Conservation (phyloP, 2,113 vertebrate species). For the Orthochromis indermauri region DNA sequence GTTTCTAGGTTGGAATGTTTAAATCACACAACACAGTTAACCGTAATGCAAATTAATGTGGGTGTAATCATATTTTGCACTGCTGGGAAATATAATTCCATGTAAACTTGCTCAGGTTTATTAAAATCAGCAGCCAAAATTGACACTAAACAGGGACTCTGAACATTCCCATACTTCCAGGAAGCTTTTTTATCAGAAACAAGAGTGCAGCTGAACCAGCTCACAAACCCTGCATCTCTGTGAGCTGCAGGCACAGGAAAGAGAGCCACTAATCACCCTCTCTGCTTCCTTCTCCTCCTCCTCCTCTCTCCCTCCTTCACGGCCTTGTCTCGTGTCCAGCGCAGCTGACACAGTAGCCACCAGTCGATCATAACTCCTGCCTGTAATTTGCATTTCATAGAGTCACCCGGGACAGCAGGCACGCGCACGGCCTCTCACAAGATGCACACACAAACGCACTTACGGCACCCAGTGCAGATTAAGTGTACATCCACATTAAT, state of each 20-base stretch:
- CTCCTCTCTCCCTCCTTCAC: neutral
- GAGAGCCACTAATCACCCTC: conserved; percentile 25
- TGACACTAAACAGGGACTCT: neutral
- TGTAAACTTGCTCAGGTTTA: neutral
- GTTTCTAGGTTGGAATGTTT: neutral
- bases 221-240: neutral
- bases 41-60: neutral
- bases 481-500: neutral
- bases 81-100: neutral
- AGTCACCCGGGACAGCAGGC: neutral
- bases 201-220: conserved; percentile 6
- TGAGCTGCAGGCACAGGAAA: conserved; percentile 18
- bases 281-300: neutral
- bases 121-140: neutral
- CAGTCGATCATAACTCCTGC: conserved; percentile 25
- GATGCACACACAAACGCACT: neutral
- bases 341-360: conserved; percentile 19
- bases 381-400: conserved; percentile 20
- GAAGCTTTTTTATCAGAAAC: conserved; percentile 2
- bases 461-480: neutral
- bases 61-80: neutral
- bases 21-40: neutral
- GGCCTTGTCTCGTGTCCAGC: conserved; percentile 22
- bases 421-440: neutral
- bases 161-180: neutral